Base-by-base conservation (phyloP, 2,797 vertebrate species). In the Sebastes glaucus region DNA sequence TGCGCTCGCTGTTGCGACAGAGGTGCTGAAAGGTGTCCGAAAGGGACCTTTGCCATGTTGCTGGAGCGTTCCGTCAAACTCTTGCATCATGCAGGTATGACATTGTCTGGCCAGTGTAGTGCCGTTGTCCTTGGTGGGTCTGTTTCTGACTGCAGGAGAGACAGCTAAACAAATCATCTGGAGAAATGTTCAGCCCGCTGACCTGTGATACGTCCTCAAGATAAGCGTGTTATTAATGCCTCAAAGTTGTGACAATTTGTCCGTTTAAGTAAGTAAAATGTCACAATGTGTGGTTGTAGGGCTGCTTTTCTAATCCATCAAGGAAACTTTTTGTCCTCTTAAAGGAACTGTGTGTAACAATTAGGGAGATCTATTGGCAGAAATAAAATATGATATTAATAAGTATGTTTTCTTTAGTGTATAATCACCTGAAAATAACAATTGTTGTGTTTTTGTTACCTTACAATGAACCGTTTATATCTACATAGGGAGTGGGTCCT, bases 71-170 rank as follows among this genome's bases (percentile, higher is more conserved):
- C 86, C 92, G 81, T 93, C 90, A 91, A 46, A 76, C 76, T 81
- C 87, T 94, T 95, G 94, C 93, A 93, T 94, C 93, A 93, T 86
- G 33, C 81, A 65, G 71, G 72, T 76, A 65, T 81, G 62, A 93
- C 83, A 83, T 87, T 85, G 86, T 89, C 80, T 90, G 80, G 79
- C 32, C 80, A 53, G 76, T 53, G 77, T 85, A 61, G 68, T 55
- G 53, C 70, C 3, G 5, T 52, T 86, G 83, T 88, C 86, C 87
- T 80, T 81, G 84, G 71, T 59, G 74, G 76, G 35, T 65, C 49
- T 60, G 30, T 65, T 77, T 78, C 28, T 28, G 74, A 80, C 83
- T 76, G 53, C 70, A 86, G 74, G 79, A 62, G 66, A 52, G 70
- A 69, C 32, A 56, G 60, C 14, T 42, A 55, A 84, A 85, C 35